Evolutionary conservation across 1,140 invertebrate genomes (phyloP).

Genomic region (Cherax destructor): DNA sequence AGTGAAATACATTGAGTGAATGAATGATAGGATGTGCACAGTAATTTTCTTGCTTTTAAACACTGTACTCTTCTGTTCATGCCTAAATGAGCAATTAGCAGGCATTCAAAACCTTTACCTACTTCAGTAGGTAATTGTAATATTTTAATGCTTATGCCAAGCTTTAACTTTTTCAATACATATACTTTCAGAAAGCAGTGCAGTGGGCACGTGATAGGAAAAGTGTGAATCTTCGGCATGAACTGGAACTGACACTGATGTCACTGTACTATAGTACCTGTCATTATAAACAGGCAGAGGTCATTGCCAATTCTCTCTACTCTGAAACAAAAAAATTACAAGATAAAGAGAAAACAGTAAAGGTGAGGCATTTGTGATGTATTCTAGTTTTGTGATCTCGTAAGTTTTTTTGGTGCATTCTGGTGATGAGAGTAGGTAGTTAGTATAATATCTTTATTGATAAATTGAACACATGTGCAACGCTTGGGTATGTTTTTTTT

Average conservation of each 20-base stretch:
- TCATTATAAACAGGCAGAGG: constrained; percentile 47
- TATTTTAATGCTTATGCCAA: neutral
- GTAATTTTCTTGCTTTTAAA: no score
- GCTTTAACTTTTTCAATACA: neutral
- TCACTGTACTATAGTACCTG: constrained; percentile 35
- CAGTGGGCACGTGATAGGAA: constrained; percentile 47
- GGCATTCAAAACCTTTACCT: no score
- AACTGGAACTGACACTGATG: constrained; percentile 43
- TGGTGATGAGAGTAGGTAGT: no score
- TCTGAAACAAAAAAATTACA: constrained; percentile 54
- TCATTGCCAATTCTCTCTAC: constrained; percentile 37
- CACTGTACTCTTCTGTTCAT: no score
- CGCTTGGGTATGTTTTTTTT: no score
- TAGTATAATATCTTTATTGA: no score
- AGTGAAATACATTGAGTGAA: no score
- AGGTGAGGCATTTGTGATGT: neutral
- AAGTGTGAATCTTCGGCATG: constrained; percentile 46
- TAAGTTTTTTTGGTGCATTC: no score
- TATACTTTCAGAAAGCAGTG: constrained; percentile 39
- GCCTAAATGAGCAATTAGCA: no score
- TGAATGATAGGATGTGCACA: no score
- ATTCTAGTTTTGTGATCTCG: no score
- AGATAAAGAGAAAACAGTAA: constrained; percentile 53
- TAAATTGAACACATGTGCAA: no score
- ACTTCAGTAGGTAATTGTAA: neutral